Conservation (phyloP, 2,797 vertebrate genomes). For the Todus mexicanus region DNA sequence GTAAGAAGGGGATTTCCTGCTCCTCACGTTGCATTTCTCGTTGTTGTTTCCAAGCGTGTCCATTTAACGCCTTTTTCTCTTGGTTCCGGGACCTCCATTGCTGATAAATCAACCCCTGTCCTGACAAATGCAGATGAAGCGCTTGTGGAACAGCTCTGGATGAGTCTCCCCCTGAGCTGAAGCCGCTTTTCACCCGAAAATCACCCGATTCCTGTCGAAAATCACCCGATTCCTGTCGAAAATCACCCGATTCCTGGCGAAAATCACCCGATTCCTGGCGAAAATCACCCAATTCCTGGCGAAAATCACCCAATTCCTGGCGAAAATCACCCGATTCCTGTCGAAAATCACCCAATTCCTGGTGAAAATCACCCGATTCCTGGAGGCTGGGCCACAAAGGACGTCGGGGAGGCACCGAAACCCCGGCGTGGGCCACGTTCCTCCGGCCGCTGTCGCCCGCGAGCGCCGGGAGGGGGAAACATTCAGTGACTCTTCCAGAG, state of each 20-base stretch:
- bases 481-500: not conserved
- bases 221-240: not conserved
- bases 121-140: no score
- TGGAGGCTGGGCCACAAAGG: not conserved
- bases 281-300: not conserved
- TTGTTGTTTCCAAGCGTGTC: not conserved
- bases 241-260: not conserved
- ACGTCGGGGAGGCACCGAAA: not conserved
- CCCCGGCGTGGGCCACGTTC: not conserved
- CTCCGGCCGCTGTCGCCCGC: no score
- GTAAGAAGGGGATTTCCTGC: fast-evolving
- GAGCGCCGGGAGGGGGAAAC: no score
- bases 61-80: not conserved
- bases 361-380: not conserved
- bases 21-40: not conserved
- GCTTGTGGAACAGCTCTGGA: no score
- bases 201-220: not conserved
- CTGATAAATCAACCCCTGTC: no score
- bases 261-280: not conserved
- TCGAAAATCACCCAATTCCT: not conserved
- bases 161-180: no score
- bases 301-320: not conserved
- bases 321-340: not conserved
- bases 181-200: not conserved
- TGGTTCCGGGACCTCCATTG: not conserved